Evolutionary conservation across 2,888 invertebrate species (phyloP).

Genomic region (Pelosia muscerda): DNA sequence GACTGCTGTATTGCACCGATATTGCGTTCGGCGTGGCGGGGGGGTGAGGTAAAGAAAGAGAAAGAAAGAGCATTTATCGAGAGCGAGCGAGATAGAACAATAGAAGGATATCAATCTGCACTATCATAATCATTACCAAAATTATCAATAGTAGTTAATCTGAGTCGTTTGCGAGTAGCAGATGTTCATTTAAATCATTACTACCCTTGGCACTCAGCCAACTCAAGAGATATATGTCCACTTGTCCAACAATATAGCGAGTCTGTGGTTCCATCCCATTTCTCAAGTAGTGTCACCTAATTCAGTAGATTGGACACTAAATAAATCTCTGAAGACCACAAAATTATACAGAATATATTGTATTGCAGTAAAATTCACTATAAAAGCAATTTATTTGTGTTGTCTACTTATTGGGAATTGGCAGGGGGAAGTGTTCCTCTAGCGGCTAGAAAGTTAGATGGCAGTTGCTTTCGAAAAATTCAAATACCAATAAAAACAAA

Average conservation of each 20-base stretch:
- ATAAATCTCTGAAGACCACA: background rate
- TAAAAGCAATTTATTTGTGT: too few species aligned
- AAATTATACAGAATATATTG: background rate
- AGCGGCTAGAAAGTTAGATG: too few species aligned
- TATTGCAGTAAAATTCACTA: too few species aligned
- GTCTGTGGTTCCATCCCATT: background rate
- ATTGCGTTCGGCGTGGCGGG: too few species aligned
- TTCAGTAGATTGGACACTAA: background rate
- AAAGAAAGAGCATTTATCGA: too few species aligned
- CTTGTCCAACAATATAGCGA: background rate
- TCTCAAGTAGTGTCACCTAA: conserved; percentile 1
- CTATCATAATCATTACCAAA: background rate
- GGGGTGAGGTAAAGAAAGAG: too few species aligned
- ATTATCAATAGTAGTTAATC: background rate
- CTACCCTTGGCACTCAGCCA: conserved; percentile 14
- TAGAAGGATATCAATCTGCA: background rate
- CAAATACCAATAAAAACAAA: too few species aligned
- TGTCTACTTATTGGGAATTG: too few species aligned
- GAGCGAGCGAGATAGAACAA: too few species aligned
- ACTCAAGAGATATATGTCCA: conserved; percentile 1
- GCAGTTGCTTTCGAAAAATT: too few species aligned
- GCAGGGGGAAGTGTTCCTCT: too few species aligned
- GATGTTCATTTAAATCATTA: conserved; percentile 11
- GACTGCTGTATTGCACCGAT: too few species aligned
- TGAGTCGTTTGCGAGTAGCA: background rate